Evolutionary conservation across 2,888 invertebrate species (phyloP), one percentile per base, ranked within the genome.

Genomic region (Eugnorisma glareosa): DNA sequence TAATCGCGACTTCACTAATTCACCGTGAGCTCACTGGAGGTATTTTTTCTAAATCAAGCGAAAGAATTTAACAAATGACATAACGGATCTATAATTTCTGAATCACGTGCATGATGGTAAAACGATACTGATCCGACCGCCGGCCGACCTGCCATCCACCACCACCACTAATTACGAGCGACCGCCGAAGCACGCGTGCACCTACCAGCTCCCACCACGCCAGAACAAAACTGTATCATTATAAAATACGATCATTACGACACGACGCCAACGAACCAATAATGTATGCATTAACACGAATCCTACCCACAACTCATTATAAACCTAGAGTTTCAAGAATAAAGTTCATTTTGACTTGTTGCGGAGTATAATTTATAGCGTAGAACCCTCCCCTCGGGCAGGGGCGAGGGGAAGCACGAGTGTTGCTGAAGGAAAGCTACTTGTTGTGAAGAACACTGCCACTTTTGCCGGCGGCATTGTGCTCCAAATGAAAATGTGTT

Each of bases 401-500:
- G 77, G 74, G 81, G 74, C 69, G 83, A 82, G 78, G 80, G 77
- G 82, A 68, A 45, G 83, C 81, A 81, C 88, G 89, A 89, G 79
- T 81, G 84, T 85, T 84, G 87, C 85, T 87, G 87, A 83, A 86
- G 92, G 90, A 92, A 91, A 91, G 93, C 93, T 92, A 92, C 94
- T 94, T 90, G 92, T 91, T 73, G 82, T 87, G 81, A 87, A 88
- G 91, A 91, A 92, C 93, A 90, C 92, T 90, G 94, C 93, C 93
- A 94, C 93, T 94, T 94, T 92, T 87, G 86, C 89, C 89, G 89
- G 77, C 77, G 88, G 82, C 85, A 88, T 86, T 88, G 89, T 84
- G 75, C 74, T 71, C 73, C 85, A 87, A 90, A 89, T 88, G 83
- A 88, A 89, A 88, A 88, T 77, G 81, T 80, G 77, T 74, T 82